A percentile compares a stretch with the other conserved stretches of the same genome.
Evolutionary conservation across 2,113 vertebrate genomes (phyloP).

Genomic region (Bolborhynchus lineola): DNA sequence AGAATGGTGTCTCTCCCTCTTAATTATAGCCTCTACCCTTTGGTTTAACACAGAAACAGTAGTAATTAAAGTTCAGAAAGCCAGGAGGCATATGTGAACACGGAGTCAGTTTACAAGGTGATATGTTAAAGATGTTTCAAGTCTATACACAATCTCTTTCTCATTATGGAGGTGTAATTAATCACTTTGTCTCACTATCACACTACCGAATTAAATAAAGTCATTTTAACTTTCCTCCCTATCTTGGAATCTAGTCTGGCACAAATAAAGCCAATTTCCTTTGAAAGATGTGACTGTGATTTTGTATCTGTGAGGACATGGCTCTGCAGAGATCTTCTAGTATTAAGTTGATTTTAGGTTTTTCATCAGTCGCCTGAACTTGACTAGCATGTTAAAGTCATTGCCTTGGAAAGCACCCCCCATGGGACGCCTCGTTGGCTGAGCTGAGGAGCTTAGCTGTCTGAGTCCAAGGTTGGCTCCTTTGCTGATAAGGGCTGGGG

Average conservation of each 20-base stretch:
- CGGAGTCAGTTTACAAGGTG: not conserved
- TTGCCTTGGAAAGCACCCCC: not conserved
- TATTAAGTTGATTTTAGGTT: not conserved
- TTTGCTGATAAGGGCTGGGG: not conserved
- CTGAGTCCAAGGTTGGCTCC: accelerated
- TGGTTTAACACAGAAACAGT: not conserved
- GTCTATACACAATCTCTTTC: constrained; percentile 14
- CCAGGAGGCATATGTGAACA: not conserved
- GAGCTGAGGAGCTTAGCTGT: not conserved
- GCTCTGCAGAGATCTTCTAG: not conserved
- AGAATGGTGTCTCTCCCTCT: not conserved
- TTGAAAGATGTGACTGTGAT: constrained; percentile 37
- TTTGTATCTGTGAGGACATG: not conserved
- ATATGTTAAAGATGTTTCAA: constrained; percentile 19
- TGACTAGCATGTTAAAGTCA: not conserved
- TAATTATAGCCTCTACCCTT: not conserved
- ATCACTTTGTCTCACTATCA: constrained; percentile 29
- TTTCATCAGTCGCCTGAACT: not conserved
- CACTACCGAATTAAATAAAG: constrained; percentile 35
- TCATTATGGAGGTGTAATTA: constrained; percentile 31
- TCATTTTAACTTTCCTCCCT: constrained; percentile 16
- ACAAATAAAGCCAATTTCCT: constrained; percentile 27
- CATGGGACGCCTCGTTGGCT: accelerated
- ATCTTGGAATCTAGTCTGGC: not conserved
- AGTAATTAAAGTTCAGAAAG: not conserved